A percentile compares a stretch with the other conserved stretches of the same genome.
Conservation (phyloP, 2,888 invertebrate species). For the Epirrhoe tristata region DNA sequence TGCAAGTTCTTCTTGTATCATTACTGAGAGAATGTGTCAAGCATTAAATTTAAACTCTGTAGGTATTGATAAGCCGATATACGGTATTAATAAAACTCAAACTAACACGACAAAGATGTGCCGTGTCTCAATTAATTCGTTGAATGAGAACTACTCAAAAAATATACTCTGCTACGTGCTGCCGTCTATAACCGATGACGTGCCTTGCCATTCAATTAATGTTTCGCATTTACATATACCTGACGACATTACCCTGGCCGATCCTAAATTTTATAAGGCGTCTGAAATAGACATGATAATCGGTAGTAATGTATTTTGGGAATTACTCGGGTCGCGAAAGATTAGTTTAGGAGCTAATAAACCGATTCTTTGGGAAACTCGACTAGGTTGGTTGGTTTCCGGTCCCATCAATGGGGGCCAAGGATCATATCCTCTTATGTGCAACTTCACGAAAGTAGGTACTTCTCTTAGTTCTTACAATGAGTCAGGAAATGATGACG, state of each 20-base stretch:
- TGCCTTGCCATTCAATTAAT: constrained; percentile 17
- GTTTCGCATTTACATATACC: constrained; percentile 20
- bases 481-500: constrained; percentile 9
- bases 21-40: constrained; percentile 11
- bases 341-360: constrained; percentile 22
- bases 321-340: constrained; percentile 19
- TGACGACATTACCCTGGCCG: constrained; percentile 13
- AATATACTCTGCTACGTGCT: constrained; percentile 13
- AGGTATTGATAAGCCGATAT: constrained; percentile 13
- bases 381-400: constrained; percentile 34
- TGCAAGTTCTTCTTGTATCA: constrained; percentile 17
- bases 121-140: constrained; percentile 9
- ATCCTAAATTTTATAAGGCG: constrained; percentile 20
- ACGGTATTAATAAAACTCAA: constrained; percentile 16
- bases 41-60: neutral
- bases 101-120: constrained; percentile 15
- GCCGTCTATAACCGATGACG: constrained; percentile 25
- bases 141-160: constrained; percentile 5
- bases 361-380: constrained; percentile 27
- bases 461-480: neutral
- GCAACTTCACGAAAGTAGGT: constrained; percentile 26
- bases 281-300: constrained; percentile 16
- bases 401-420: constrained; percentile 27
- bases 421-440: constrained; percentile 18
- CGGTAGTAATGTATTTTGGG: constrained; percentile 25